Evolutionary conservation across 1,140 invertebrate species (phyloP), one percentile per base, ranked within the genome.

Genomic region (Zaprionus ornatus): DNA sequence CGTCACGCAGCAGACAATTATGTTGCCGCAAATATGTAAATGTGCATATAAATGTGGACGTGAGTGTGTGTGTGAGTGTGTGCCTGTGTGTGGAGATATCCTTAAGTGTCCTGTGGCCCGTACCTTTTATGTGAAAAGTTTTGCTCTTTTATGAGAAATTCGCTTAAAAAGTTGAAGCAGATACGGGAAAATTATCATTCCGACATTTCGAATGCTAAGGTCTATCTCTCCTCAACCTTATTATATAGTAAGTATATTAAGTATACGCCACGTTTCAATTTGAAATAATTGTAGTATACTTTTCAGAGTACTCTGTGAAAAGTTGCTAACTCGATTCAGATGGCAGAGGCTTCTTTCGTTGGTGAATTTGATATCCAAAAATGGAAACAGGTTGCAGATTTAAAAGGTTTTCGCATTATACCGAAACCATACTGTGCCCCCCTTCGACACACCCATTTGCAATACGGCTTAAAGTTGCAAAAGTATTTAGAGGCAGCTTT

Each of bases 51-150:
- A 54, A 67, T 74, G 69, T 69, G 68, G 42, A 56, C 13, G 67
- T 5, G 61, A 32, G 37, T 21, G 56, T 37, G 40, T 42, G 40
- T 52, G 67, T 23, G 25, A n/a, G 52, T 56, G 56, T 21, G 67
- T 23, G 25, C n/a, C 45, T 56, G 56, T 21, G 62, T 59, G 52
- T 73, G 64, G 37, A 21, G 19, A 73, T 37, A 50, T 72, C 62
- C 55, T 72, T 66, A 67, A 80, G 74, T 69, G 59, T 64, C 54
- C 32, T 64, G 64, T 62, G 35, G 62, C 56, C 45, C 65, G 42
- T 29, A 77, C 40, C 70, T 65, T 82, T 82, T 82, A 82, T 82
- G 80, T 62, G 74, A 82, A 82, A 82, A 82, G 65, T 82, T 80
- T 82, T 82, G 64, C 37, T 55, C 75, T 70, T 82, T 82, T 75